These are phyloP conservation scores for Lagopus muta DNA, from an alignment of 2,113 vertebrate genomes.

Conservation along the genomic window DNA sequence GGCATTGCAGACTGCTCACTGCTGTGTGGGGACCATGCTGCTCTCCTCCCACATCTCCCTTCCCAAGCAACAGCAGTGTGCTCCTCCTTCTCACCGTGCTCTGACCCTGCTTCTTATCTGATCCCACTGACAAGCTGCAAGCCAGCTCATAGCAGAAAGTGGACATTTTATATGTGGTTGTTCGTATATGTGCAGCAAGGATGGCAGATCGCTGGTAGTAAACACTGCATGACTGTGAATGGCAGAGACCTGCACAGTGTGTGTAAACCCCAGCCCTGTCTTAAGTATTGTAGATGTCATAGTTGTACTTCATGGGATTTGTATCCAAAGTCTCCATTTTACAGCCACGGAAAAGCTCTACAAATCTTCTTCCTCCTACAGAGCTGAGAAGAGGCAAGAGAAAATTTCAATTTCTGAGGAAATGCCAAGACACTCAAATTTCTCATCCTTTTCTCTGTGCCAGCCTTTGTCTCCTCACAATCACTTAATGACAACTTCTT, in stretches of 20 bases:
- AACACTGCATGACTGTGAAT: neutral
- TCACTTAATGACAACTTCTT: neutral
- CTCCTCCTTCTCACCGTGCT: neutral
- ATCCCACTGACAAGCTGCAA: neutral
- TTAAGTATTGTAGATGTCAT: neutral
- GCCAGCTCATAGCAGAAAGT: neutral
- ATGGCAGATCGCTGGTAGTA: neutral
- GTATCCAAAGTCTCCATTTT: neutral
- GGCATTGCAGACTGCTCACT: accelerated
- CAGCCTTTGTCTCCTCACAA: neutral
- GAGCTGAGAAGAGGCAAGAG: neutral
- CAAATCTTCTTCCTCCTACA: neutral
- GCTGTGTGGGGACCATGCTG: neutral
- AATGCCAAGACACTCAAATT: neutral
- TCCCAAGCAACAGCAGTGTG: accelerated
- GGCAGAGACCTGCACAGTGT: accelerated
- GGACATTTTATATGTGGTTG: neutral
- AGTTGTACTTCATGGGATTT: neutral
- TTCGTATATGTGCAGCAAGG: neutral
- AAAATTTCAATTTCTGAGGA: neutral
- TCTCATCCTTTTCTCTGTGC: neutral
- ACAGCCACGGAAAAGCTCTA: neutral
- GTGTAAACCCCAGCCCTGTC: neutral
- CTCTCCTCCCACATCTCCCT: neutral
- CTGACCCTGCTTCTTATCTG: neutral